A percentile compares a stretch with the other conserved stretches of the same genome.
phyloP scores from a whole-genome alignment of 2,113 vertebrate genomes.

The Anoplopoma fimbria region DNA sequence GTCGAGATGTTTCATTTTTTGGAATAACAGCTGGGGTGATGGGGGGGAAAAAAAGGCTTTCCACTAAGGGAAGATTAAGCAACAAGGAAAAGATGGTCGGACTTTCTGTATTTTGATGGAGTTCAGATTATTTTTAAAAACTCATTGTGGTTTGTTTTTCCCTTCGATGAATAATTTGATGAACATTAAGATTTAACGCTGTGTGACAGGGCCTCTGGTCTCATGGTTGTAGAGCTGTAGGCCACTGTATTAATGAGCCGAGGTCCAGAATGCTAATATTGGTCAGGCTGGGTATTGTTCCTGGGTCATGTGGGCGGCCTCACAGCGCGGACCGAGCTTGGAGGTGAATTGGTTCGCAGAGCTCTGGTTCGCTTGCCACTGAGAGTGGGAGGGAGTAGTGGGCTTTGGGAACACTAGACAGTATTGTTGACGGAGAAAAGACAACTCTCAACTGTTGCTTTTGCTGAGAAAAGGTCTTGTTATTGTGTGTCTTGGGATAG shows the following conservation, averaged over 20 bases:
- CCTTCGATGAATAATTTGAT: neutral
- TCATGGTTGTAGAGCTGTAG: slow-evolving; percentile 43
- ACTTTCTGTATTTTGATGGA: neutral
- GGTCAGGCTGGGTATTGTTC: slow-evolving; percentile 65
- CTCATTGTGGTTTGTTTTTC: slow-evolving; percentile 3
- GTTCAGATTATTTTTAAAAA: neutral
- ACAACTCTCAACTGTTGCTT: slow-evolving; percentile 7
- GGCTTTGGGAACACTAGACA: slow-evolving; percentile 45
- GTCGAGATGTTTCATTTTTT: neutral
- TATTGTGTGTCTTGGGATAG: slow-evolving; percentile 2
- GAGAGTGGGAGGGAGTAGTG: slow-evolving; percentile 53
- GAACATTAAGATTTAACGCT: neutral
- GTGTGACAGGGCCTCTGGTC: slow-evolving; percentile 20
- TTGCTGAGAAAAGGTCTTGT: slow-evolving; percentile 12
- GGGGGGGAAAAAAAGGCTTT: neutral
- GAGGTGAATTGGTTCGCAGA: slow-evolving; percentile 47
- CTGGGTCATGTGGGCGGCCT: slow-evolving; percentile 50
- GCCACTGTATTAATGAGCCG: slow-evolving; percentile 53
- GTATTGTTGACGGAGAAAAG: slow-evolving; percentile 47
- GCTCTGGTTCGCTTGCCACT: slow-evolving; percentile 35
- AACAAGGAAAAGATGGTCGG: neutral
- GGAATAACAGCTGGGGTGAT: neutral
- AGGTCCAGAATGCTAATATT: slow-evolving; percentile 52
- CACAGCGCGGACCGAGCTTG: slow-evolving; percentile 47
- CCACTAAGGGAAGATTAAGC: neutral